Percentiles rank a stretch among this genome's conserved stretches.
These are phyloP conservation scores for Pseudachorutes palmiensis DNA, from an alignment of 1,140 invertebrate genomes.

Conservation along the genomic window DNA sequence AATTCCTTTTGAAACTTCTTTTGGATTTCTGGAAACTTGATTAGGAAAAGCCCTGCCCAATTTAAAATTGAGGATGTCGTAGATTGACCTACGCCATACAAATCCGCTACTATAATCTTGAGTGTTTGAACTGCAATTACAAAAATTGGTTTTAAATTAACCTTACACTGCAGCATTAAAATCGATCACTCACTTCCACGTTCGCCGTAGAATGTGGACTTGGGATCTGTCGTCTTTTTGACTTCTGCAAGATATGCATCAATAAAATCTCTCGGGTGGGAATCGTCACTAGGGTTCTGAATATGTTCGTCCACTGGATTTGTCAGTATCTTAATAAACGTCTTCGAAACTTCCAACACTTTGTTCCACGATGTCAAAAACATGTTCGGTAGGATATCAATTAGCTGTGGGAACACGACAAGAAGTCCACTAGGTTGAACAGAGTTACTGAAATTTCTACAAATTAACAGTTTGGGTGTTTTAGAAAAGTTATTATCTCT, in stretches of 20 bases:
- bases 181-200: slow-evolving; percentile 9
- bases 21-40: neutral
- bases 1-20: slow-evolving; percentile 16
- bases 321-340: neutral
- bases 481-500: neutral
- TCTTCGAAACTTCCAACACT: neutral
- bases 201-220: slow-evolving; percentile 17
- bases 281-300: slow-evolving; percentile 51
- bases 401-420: slow-evolving; percentile 17
- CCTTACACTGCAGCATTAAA: neutral
- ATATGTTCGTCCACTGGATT: slow-evolving; percentile 52
- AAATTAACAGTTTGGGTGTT: neutral
- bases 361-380: slow-evolving; percentile 10
- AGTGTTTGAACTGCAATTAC: slow-evolving; percentile 25
- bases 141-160: too few species aligned
- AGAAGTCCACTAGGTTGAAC: neutral
- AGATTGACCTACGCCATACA: slow-evolving; percentile 44
- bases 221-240: slow-evolving; percentile 19
- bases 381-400: slow-evolving; percentile 14
- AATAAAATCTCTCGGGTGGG: slow-evolving; percentile 40
- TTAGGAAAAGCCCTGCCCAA: slow-evolving; percentile 20
- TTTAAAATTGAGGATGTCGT: slow-evolving; percentile 3
- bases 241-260: slow-evolving; percentile 27
- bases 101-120: slow-evolving; percentile 24
- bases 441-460: slow-evolving; percentile 16